Percentiles rank a stretch among this genome's conserved stretches.
phyloP scores from a whole-genome alignment of 2,888 invertebrate genomes.

The Pammene aurita region DNA sequence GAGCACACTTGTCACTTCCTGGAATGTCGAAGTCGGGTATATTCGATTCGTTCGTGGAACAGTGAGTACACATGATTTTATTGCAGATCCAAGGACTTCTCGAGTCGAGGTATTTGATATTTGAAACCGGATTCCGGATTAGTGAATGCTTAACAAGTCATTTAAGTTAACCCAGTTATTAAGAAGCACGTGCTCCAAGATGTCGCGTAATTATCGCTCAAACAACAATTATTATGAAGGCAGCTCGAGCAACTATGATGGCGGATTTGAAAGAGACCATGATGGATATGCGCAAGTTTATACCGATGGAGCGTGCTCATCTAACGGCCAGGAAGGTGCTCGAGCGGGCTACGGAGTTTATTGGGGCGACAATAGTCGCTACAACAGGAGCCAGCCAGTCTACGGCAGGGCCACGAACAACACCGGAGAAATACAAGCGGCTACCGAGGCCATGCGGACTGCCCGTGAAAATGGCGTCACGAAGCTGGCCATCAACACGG shows the following conservation, averaged over 20 bases:
- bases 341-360: conserved; percentile 96
- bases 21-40: conserved; percentile 5
- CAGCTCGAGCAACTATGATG: not conserved
- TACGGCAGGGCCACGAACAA: conserved; percentile 95
- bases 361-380: conserved; percentile 89
- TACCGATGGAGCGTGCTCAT: conserved; percentile 96
- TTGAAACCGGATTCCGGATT: conserved; percentile 11
- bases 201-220: not conserved
- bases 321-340: conserved; percentile 90
- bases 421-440: conserved; percentile 97
- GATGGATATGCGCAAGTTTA: conserved; percentile 86
- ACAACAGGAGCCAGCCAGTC: conserved; percentile 92
- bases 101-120: not conserved
- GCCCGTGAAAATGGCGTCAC: conserved; percentile 86
- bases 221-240: conserved; percentile 5
- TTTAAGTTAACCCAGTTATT: conserved; percentile 1
- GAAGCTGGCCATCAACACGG: conserved; percentile 92
- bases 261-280: conserved; percentile 65
- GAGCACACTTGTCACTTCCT: too few species aligned
- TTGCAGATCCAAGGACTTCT: conserved; percentile 1
- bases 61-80: not conserved
- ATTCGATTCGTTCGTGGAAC: not conserved
- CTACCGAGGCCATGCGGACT: conserved; percentile 88
- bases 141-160: not conserved
- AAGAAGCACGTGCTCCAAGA: not conserved